These are phyloP conservation scores for Nansenia antarctica DNA, from an alignment of 2,113 vertebrate genomes.

Conservation along the genomic window DNA sequence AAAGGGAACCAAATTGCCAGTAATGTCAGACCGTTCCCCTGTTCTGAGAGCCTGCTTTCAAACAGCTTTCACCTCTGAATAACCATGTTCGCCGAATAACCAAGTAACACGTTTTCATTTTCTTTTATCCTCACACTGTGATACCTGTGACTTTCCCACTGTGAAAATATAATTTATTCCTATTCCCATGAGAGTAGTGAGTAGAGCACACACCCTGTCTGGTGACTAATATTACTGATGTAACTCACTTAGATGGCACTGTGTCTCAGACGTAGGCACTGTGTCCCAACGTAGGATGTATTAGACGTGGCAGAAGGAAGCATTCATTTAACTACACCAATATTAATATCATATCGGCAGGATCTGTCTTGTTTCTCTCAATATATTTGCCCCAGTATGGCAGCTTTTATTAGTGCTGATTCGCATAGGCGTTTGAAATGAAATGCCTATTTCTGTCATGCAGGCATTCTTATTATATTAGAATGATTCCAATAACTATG, in stretches of 20 bases:
- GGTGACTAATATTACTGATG: conserved; percentile 62
- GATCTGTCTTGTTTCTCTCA: not conserved
- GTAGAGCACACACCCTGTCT: conserved; percentile 47
- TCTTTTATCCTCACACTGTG: conserved; percentile 29
- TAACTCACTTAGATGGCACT: conserved; percentile 33
- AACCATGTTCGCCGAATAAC: no score
- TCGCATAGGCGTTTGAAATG: not conserved
- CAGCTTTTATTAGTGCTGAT: conserved; percentile 1
- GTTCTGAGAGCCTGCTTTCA: no score
- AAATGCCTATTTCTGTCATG: conserved; percentile 17
- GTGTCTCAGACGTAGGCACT: not conserved
- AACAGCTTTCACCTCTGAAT: no score
- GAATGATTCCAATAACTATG: conserved; percentile 39
- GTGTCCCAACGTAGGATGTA: not conserved
- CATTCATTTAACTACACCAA: not conserved
- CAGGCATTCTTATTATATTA: conserved; percentile 21
- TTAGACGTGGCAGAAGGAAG: not conserved
- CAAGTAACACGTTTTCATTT: no score
- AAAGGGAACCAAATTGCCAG: no score
- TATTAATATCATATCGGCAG: not conserved
- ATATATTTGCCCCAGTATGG: not conserved
- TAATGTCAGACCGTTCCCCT: no score
- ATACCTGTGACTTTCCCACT: conserved; percentile 37
- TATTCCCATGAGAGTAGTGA: conserved; percentile 49
- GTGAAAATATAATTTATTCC: conserved; percentile 55